Evolutionary conservation across 2,888 invertebrate species (phyloP), one percentile per base, ranked within the genome.

Genomic region (Elegia similella): DNA sequence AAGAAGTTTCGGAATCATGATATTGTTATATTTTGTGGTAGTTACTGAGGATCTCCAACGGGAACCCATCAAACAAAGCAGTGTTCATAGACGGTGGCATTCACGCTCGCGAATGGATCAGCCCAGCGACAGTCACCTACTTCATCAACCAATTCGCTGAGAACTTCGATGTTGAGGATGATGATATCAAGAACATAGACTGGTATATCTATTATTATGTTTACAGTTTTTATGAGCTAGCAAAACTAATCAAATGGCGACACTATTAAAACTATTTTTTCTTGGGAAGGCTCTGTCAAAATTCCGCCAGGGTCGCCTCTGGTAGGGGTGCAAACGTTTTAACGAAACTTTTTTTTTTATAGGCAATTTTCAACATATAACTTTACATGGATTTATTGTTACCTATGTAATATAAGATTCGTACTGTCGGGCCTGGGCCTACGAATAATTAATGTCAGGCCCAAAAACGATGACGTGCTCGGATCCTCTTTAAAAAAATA

Each of bases 21-120:
- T 23, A 16, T 23, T 52, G 1, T 47, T 13, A 12, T 52, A 12
- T 29, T 42, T 46, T 30, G 10, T 52, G 54, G 10, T 38, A 92
- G 92, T 66, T 92, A 8, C 65, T 92, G 54, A 91, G 95, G 65
- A 95, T 96, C 63, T 96, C 96, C 10, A 93, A 95, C 70, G 95
- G 95, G 7, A 93, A 94, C 44, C 68, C 92, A 0, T 86, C 86
- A 12, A 95, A 94, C 66, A 94, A 94, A 60, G 95, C 95, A 0
- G 87, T 96, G 23, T 96, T 95, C 93, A 93, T 95, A 57, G 95
- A 95, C 71, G 95, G 95, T 32, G 97, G 97, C 6, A 97, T 97
- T 65, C 97, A 98, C 75, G 97, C 97, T 0, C 93, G 98, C 42
- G 98, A 98, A 92, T 98, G 97, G 97, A 96, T 97, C 66, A 95